Base-by-base conservation (phyloP, 2,888 invertebrate genomes). In the Leptogaster cylindrica region DNA sequence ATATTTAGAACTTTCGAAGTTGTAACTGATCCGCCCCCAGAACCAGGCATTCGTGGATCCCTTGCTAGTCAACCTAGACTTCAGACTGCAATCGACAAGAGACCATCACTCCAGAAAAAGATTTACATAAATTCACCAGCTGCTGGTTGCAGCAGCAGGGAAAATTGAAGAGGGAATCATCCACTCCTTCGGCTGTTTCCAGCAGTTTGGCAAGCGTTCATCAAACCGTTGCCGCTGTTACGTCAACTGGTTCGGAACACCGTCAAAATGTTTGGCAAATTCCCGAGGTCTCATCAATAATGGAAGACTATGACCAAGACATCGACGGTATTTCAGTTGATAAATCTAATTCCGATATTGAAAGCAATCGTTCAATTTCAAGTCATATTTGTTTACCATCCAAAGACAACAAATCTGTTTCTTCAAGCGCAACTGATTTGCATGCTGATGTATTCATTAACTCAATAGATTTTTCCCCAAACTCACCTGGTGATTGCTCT, bases 1-100 rank as follows among this genome's bases (percentile, higher is more conserved):
- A 84, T 92, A 36, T 86, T 86, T 71, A 82, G 83, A 8, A 77
- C 88, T 23, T 79, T 88, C 68, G 87, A 87, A 1, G 79, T 86
- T 33, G 84, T 86, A 55, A 83, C 78, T 10, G 77, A 85, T 78
- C 74, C 81, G 81, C 77, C 84, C 80, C 23, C 84, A 79, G 73
- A 83, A 79, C 70, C 85, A 77, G 66, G 78, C 80, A 66, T 81
- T 71, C 75, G 81, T 14, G 78, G 79, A 69, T 81, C 82, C 0
- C 66, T 82, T 66, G 79, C 79, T 31, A 81, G 81, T 48, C 81
- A 81, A 70, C 80, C 80, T 67, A 76, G 81, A 0, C 70, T 81
- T 10, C 80, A 80, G 28, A 85, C 86, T 1, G 77, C 86, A 72
- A 85, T 86, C 74, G 81, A 84, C 66, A 81, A 82, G 69, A 83